A percentile compares a stretch with the other conserved stretches of the same genome.
phyloP scores from a whole-genome alignment of 1,140 invertebrate species.

The Sycophaga agraensis region DNA sequence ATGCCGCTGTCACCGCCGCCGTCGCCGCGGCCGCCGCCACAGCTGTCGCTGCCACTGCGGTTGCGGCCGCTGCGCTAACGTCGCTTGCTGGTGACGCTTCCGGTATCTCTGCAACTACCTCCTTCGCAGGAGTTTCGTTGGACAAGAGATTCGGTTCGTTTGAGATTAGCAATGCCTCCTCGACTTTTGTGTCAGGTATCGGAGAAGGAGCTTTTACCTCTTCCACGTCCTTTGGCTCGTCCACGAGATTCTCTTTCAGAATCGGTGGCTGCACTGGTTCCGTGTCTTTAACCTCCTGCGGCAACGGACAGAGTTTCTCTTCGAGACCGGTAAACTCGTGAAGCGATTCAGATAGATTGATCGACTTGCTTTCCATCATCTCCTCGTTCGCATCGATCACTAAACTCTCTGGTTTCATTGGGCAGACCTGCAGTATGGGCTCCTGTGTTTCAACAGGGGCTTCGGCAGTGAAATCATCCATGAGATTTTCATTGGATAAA shows the following conservation, averaged over 20 bases:
- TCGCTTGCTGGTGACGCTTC: background rate
- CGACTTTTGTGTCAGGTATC: background rate
- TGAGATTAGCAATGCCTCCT: background rate
- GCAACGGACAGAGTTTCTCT: slow-evolving; percentile 32
- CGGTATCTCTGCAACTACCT: slow-evolving; percentile 23
- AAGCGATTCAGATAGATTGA: slow-evolving; percentile 41
- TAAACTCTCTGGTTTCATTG: background rate
- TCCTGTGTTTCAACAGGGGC: no score
- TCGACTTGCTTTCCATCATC: background rate
- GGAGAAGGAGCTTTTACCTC: background rate
- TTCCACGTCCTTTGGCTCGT: slow-evolving; percentile 33
- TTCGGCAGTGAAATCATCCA: no score
- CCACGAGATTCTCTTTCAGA: slow-evolving; percentile 29
- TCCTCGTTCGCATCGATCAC: background rate
- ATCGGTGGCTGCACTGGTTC: background rate
- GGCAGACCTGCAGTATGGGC: no score
- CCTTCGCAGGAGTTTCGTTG: background rate
- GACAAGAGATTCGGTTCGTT: slow-evolving; percentile 5
- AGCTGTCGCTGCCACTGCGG: slow-evolving; percentile 39
- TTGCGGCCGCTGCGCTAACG: slow-evolving; percentile 37
- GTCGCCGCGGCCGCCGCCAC: slow-evolving; percentile 32
- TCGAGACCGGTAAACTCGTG: slow-evolving; percentile 47
- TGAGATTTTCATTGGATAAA: no score
- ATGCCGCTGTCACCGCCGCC: slow-evolving; percentile 31
- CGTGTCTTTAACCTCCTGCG: slow-evolving; percentile 3